Evolutionary conservation across 2,888 invertebrate genomes (phyloP), one percentile per base, ranked within the genome.

Genomic region (Ctena decussata): DNA sequence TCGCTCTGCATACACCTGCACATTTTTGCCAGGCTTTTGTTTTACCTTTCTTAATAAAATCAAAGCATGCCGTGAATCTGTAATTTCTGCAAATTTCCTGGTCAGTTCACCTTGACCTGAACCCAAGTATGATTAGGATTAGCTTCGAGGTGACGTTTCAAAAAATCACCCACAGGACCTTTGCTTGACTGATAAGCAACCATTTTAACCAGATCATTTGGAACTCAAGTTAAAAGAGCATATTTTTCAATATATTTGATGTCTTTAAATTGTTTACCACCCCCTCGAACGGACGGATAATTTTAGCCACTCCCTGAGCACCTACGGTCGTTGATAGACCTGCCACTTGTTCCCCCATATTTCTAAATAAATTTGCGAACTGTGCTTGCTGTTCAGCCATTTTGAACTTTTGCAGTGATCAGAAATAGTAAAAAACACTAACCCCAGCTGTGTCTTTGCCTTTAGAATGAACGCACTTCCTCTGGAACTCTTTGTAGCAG

Each of bases 1-100:
- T 5, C 70, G 0, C 53, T 77, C 77, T 46, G 21, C 46, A 46
- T 46, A 46, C 12, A 46, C 15, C 21, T 46, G 46, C 18, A 21
- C 46, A 21, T 32, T 46, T 70, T 77, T 70, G 15, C 37, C 35
- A 12, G 70, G 18, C 24, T 12, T 18, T 77, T 77, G 77, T 46
- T 32, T 70, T 21, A 70, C 39, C 24, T 69, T 69, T 35, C 37
- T 41, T 15, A 77, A 24, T 32, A 70, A 18, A 1, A 46, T 8
- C 18, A 77, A 69, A n/a, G 77, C 77, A 41, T 46, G 69, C 30
- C 44, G 70, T 24, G 77, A 24, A 35, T 77, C 77, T 0, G 46
- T 46, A 18, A 70, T 70, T 71, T 77, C 77, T 0, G 49, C 0
- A 30, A 77, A 77, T 24, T 70, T 35, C 11, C 21, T 27, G 1